Evolutionary conservation across 2,797 vertebrate genomes (phyloP), one percentile per base, ranked within the genome.

Genomic region (Atherinosoma microstoma): DNA sequence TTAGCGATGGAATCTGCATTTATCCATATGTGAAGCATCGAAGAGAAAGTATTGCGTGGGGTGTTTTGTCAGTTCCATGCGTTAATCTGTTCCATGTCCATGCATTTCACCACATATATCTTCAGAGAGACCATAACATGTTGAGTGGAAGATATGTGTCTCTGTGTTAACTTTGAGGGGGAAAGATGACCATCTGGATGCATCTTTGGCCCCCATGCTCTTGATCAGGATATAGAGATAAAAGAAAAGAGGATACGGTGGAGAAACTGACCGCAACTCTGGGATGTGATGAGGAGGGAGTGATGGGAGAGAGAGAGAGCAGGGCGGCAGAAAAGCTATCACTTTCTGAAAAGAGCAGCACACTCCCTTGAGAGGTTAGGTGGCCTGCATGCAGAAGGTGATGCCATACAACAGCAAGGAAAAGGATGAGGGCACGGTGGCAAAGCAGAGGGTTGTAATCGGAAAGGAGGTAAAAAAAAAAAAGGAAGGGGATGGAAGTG

Each of bases 321-420:
- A 53, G 74, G 51, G 76, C 7, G 18, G 68, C 70, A 77, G 84
- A 13, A 73, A 73, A 89, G 90, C 88, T 89, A 89, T 94, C 92
- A 88, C 87, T 90, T 92, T 92, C 81, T 91, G 81, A 89, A 87
- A 89, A 86, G 76, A 88, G 90, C 89, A 90, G 73, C n/a, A 27
- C 67, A 60, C 76, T 91, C 93, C 91, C 92, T 36, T 3, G 89
- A 92, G 94, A 87, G 85, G 82, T 2, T 82, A 57, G 59, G 56
- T 73, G 8, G 40, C n/a, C 30, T 58, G 85, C 85, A 85, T 85
- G 85, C 87, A 90, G 84, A 71, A 91, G 82, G 85, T 87, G 92
- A 92, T 81, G 77, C 71, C 86, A 88, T 84, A 84, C 82, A 86
- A 83, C 76, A 64, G 63, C 61, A 73, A 70, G 59, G 76, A 75